Percentiles rank a stretch among this genome's conserved stretches.
These are phyloP conservation scores for Oxyura jamaicensis DNA, from an alignment of 2,113 vertebrate genomes.

Conservation along the genomic window DNA sequence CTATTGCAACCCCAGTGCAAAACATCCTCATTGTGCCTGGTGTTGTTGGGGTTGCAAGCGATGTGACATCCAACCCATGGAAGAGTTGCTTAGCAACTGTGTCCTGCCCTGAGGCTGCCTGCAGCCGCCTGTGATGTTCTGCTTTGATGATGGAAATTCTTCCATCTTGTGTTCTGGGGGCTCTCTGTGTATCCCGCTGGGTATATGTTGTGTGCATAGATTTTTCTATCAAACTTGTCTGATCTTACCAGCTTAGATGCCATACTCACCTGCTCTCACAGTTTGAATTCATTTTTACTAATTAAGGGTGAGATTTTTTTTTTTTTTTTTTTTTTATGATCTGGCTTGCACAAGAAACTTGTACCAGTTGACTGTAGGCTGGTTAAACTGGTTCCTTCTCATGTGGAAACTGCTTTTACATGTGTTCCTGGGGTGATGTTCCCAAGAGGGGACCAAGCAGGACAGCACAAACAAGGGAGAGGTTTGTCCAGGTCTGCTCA, in stretches of 20 bases:
- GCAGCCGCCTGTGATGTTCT: slow-evolving; percentile 57
- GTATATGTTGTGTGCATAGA: slow-evolving; percentile 43
- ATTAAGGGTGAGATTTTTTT: slow-evolving; percentile 2
- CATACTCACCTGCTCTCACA: slow-evolving; percentile 22
- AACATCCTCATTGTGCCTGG: not conserved
- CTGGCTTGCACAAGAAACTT: not conserved
- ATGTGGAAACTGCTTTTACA: not conserved
- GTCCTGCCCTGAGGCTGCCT: slow-evolving; percentile 69
- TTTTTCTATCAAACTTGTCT: slow-evolving; percentile 56
- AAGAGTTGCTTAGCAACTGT: slow-evolving; percentile 72
- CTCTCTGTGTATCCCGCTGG: slow-evolving; percentile 47
- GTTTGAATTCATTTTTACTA: slow-evolving; percentile 38
- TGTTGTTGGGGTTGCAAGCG: not conserved
- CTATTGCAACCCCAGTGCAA: not conserved
- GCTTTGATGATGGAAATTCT: slow-evolving; percentile 70
- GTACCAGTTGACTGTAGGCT: not conserved
- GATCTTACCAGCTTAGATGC: slow-evolving; percentile 48
- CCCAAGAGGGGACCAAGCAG: not conserved
- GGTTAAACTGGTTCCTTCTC: not conserved
- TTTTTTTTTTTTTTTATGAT: not conserved
- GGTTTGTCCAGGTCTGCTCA: not conserved
- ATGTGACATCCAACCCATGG: slow-evolving; percentile 44
- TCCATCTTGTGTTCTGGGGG: slow-evolving; percentile 61
- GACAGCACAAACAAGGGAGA: not conserved
- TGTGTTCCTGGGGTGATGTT: not conserved